Evolutionary conservation across 2,888 invertebrate species (phyloP).

Genomic region (Caenorhabditis drosophilae): DNA sequence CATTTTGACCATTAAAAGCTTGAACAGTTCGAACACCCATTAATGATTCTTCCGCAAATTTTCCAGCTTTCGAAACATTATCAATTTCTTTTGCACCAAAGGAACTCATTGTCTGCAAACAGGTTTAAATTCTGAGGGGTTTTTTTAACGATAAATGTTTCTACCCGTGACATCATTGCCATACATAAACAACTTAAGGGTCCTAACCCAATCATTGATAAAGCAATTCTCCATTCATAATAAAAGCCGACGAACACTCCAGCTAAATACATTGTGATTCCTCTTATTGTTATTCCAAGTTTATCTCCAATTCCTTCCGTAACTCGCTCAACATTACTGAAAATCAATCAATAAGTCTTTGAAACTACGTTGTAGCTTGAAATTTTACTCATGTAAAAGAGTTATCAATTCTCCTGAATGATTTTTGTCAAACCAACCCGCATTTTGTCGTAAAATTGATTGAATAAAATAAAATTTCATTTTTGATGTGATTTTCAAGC

Average conservation of each 20-base stretch:
- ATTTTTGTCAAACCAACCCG: constrained; percentile 58
- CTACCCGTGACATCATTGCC: constrained; percentile 46
- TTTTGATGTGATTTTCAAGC: constrained; percentile 45
- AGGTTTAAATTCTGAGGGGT: neutral
- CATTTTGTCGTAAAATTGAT: constrained; percentile 54
- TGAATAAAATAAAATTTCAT: constrained; percentile 44
- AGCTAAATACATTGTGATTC: constrained; percentile 48
- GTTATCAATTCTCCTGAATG: constrained; percentile 55
- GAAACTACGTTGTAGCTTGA: no score
- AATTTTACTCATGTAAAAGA: constrained; percentile 54
- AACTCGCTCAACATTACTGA: constrained; percentile 30
- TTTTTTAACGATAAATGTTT: neutral
- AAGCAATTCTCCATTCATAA: constrained; percentile 58
- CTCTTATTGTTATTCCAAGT: constrained; percentile 51
- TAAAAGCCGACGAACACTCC: constrained; percentile 46
- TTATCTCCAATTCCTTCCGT: constrained; percentile 61
- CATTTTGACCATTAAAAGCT: constrained; percentile 58
- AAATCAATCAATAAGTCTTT: neutral
- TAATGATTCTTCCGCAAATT: constrained; percentile 58
- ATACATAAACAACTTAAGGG: constrained; percentile 40
- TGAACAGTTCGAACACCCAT: constrained; percentile 60
- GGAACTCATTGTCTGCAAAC: constrained; percentile 49
- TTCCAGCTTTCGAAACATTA: constrained; percentile 55
- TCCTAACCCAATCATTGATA: constrained; percentile 51
- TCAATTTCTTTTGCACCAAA: constrained; percentile 44